These are phyloP conservation scores for Basileuterus tristriatus DNA, from an alignment of 2,797 vertebrate species.

Conservation along the genomic window DNA sequence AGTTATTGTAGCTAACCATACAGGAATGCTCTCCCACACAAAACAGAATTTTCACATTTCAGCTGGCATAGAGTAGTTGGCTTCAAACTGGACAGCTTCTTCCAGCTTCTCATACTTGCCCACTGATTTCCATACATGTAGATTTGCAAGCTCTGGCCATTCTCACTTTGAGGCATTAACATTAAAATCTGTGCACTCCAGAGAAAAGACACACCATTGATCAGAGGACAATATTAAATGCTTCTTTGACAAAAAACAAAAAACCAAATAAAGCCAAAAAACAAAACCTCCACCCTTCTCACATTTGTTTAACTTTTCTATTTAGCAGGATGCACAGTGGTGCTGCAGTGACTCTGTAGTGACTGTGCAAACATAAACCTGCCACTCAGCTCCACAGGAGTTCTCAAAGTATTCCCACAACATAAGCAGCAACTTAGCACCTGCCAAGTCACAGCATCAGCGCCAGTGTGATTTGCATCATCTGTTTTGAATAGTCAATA, in stretches of 20 bases:
- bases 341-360: neutral
- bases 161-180: neutral
- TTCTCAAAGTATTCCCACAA: neutral
- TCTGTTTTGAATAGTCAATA: neutral
- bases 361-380: neutral
- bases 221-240: neutral
- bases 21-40: neutral
- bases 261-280: neutral
- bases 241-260: neutral
- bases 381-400: neutral
- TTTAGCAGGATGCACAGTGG: neutral
- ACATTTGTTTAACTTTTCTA: neutral
- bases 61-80: rapidly evolving
- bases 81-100: neutral
- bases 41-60: neutral
- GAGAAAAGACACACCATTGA: neutral
- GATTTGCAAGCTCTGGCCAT: neutral
- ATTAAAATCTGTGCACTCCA: neutral
- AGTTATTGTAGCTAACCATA: neutral
- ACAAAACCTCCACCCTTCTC: neutral
- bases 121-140: neutral
- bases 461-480: neutral
- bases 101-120: neutral
- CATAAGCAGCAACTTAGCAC: neutral
- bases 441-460: neutral